A percentile compares a stretch with the other conserved stretches of the same genome.
These are phyloP conservation scores for Tyto alba DNA, from an alignment of 2,113 vertebrate species.

Conservation along the genomic window DNA sequence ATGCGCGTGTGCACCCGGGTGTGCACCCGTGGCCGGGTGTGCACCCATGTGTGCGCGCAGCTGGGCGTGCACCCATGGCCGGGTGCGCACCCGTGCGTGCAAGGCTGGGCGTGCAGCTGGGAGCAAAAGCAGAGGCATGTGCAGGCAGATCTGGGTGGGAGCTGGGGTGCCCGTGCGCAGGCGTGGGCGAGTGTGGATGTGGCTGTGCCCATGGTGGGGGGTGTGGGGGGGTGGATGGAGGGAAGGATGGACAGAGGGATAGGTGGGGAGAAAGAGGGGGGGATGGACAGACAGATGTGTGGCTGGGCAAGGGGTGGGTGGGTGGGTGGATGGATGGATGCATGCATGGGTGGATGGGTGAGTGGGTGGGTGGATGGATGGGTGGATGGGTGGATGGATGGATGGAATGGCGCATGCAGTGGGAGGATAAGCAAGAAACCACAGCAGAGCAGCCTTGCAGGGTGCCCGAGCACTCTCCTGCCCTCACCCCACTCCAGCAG, in stretches of 20 bases:
- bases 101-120: not conserved
- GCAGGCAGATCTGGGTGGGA: no score
- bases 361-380: no score
- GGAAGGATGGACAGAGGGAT: not conserved
- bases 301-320: not conserved
- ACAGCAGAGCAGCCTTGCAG: not conserved
- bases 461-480: rapidly evolving
- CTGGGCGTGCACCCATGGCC: not conserved
- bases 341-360: rapidly evolving
- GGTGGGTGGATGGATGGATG: rapidly evolving
- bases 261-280: no score
- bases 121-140: no score
- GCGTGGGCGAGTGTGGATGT: not conserved
- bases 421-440: not conserved
- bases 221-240: not conserved
- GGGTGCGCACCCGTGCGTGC: not conserved
- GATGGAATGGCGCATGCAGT: rapidly evolving
- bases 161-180: no score
- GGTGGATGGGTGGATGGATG: not conserved
- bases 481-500: not conserved
- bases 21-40: no score
- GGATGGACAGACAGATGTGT: no score
- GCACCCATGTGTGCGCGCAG: not conserved
- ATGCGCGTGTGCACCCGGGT: rapidly evolving
- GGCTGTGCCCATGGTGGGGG: not conserved